Percentiles rank a stretch among this genome's conserved stretches.
phyloP scores from a whole-genome alignment of 1,140 invertebrate species.

The Drosophila pseudoobscura region DNA sequence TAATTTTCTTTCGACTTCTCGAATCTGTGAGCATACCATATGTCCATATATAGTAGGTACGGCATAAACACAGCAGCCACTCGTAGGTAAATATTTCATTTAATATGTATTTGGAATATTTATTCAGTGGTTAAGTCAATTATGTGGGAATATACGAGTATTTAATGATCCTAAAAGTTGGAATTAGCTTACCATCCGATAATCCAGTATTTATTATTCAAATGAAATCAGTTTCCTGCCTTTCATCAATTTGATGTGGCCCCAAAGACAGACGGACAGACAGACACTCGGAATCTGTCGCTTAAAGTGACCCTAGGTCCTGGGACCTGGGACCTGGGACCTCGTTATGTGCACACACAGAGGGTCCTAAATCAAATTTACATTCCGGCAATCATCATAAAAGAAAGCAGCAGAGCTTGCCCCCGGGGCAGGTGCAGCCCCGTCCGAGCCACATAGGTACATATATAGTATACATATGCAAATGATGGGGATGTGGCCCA shows the following conservation, averaged over 20 bases:
- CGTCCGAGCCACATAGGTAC: conserved; percentile 1
- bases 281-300: conserved; percentile 1
- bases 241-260: conserved; percentile 16
- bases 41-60: no score
- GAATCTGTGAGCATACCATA: no score
- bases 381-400: conserved; percentile 52
- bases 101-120: no score
- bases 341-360: conserved; percentile 1
- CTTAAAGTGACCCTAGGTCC: conserved; percentile 23
- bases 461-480: conserved; percentile 39
- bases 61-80: no score
- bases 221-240: conserved; percentile 11
- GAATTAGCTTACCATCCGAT: no score
- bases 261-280: conserved; percentile 1
- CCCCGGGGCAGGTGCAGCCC: conserved; percentile 29
- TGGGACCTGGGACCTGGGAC: not conserved
- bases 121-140: no score
- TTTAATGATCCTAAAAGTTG: no score
- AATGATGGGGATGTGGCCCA: conserved; percentile 39
- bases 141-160: no score
- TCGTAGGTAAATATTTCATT: no score
- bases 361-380: conserved; percentile 47
- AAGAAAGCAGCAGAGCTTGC: conserved; percentile 44
- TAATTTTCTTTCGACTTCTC: conserved; percentile 13
- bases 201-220: not conserved